Base-by-base conservation (phyloP, 2,113 vertebrate genomes). In the Triplophysa siluroides region DNA sequence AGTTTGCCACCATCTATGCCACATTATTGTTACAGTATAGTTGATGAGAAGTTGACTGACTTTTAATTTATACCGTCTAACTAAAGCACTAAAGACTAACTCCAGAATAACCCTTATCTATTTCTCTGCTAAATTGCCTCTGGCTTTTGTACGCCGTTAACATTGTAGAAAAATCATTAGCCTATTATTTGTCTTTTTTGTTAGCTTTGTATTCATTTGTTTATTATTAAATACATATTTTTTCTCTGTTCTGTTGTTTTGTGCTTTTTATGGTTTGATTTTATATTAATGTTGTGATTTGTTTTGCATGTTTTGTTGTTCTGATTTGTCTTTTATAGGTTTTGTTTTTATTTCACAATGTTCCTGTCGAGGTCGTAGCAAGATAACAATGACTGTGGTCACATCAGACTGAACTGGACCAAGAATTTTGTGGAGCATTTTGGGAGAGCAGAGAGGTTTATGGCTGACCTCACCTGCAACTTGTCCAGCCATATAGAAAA, bases 261-360 rank as follows among this genome's bases (percentile, higher is more conserved):
- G 8, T 41, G 47, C n/a, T 21, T 11, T 56, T 56, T 50, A 56
- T 70, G 45, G 1, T 4, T 64, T 64, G 24, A 60, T 84, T n/a
- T 21, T 60, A 54, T 33, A 56, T 69, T 81, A 19, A 67, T 78
- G 14, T 61, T 75, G 18, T 43, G 18, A 80, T 67, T 41, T 76
- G 21, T 76, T 78, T 26, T 67, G 79, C 74, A 70, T 68, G 18
- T 74, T 21, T 83, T 62, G 13, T 43, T 13, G 8, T 56, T 10
- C 69, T 82, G 16, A 56, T n/a, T 74, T 78, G 50, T 72, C 4
- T 66, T 54, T 70, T 78, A 16, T 82, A 85, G 84, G 84, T 79
- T 85, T 83, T 77, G 79, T 85, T 83, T 38, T 85, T 83, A 73
- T 85, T 85, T 85, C 76, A 85, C 33, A 85, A 83, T 72, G 84